phyloP scores from a whole-genome alignment of 2,113 vertebrate genomes.

The Nicator chloris region DNA sequence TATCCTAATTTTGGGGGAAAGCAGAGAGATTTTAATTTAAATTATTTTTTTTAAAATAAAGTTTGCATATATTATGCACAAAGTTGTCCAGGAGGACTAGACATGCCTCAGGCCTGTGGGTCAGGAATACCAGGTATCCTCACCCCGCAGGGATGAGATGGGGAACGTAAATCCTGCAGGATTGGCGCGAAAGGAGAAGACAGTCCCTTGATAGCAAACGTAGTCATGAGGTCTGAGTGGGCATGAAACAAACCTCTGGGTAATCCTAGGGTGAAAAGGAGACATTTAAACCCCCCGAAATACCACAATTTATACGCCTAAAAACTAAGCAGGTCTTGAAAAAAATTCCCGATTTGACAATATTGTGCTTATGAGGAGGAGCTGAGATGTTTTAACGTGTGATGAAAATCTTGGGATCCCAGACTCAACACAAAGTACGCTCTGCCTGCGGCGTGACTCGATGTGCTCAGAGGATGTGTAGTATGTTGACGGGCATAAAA shows the following conservation, averaged over 20 bases:
- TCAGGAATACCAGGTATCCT: background rate
- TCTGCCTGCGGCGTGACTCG: background rate
- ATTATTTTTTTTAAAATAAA: background rate
- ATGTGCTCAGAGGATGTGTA: background rate
- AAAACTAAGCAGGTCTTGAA: background rate
- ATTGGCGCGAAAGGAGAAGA: background rate
- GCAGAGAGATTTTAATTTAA: background rate
- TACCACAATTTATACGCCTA: background rate
- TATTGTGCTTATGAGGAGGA: background rate
- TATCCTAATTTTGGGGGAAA: background rate
- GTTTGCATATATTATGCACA: background rate
- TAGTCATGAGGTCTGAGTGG: background rate
- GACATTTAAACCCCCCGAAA: background rate
- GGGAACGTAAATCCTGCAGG: background rate
- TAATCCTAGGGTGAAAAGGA: background rate
- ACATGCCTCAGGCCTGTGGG: background rate
- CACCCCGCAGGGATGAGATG: background rate
- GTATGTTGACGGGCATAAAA: slow-evolving; percentile 11
- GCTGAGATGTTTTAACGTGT: background rate
- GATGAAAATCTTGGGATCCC: background rate
- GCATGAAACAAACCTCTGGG: background rate
- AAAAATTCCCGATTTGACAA: background rate
- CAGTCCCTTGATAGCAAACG: background rate
- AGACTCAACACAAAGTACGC: background rate
- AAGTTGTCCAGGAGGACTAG: background rate